phyloP scores from a whole-genome alignment of 2,113 vertebrate genomes.

The Larimichthys crocea region DNA sequence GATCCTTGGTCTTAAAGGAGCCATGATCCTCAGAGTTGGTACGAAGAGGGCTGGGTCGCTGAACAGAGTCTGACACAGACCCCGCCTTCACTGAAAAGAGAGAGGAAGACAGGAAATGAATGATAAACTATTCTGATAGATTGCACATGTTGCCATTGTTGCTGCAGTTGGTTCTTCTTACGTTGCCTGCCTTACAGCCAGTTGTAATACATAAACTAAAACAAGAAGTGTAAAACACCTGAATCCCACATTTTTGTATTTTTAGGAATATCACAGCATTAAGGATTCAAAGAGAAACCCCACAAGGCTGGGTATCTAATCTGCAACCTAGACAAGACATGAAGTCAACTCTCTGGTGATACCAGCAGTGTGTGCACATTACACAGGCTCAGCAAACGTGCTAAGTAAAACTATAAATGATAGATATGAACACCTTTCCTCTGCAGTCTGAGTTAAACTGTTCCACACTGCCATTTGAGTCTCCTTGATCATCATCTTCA shows the following conservation, averaged over 20 bases:
- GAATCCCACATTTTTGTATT: not conserved
- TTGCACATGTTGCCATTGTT: not conserved
- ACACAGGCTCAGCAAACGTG: not conserved
- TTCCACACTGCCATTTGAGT: not conserved
- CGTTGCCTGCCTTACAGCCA: not conserved
- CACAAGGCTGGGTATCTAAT: not conserved
- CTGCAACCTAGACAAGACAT: not conserved
- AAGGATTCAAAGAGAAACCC: not conserved
- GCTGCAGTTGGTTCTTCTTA: not conserved
- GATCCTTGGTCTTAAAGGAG: constrained; percentile 82
- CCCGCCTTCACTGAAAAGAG: constrained; percentile 60
- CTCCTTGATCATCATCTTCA: not conserved
- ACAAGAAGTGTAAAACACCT: not conserved
- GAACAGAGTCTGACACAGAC: constrained; percentile 76
- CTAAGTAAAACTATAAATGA: not conserved
- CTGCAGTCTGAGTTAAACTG: not conserved
- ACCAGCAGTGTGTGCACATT: not conserved
- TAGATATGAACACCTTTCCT: not conserved
- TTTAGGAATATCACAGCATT: not conserved
- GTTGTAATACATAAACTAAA: not conserved
- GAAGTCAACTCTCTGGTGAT: not conserved
- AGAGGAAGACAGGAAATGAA: not conserved
- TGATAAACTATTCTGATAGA: not conserved
- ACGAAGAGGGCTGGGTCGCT: constrained; percentile 82
- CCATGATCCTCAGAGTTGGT: constrained; percentile 83